Percentiles rank a stretch among this genome's conserved stretches.
Evolutionary conservation across 2,888 invertebrate species (phyloP).

Genomic region (Lucinisca nassula): DNA sequence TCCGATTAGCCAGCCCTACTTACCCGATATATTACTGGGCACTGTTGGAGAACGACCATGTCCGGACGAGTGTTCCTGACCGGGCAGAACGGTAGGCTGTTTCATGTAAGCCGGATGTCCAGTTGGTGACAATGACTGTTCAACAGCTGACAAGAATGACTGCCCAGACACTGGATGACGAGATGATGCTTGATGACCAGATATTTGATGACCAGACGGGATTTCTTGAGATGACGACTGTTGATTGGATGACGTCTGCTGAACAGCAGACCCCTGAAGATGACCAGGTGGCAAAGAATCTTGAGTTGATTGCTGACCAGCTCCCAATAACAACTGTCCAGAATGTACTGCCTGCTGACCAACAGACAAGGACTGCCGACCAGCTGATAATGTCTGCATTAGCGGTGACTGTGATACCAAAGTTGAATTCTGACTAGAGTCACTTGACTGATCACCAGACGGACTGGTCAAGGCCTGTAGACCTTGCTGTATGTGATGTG

Average conservation of each 20-base stretch:
- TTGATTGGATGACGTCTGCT: neutral
- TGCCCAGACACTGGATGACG: neutral
- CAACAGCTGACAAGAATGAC: neutral
- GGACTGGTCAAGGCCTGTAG: neutral
- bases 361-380: neutral
- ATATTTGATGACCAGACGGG: neutral
- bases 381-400: neutral
- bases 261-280: neutral
- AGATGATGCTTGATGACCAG: neutral
- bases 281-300: neutral
- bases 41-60: too few species aligned
- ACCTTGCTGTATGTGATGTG: conserved; percentile 47
- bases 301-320: neutral
- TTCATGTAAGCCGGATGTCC: neutral
- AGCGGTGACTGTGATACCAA: neutral
- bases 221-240: neutral
- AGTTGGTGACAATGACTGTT: neutral
- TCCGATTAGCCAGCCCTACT: too few species aligned
- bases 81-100: neutral
- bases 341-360: neutral
- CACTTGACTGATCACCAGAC: neutral
- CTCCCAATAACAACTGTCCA: neutral
- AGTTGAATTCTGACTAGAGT: neutral
- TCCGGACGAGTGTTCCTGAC: too few species aligned
- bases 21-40: too few species aligned